These are phyloP conservation scores for Leptoteleia sp. DNA, from an alignment of 1,140 invertebrate genomes.

Conservation along the genomic window DNA sequence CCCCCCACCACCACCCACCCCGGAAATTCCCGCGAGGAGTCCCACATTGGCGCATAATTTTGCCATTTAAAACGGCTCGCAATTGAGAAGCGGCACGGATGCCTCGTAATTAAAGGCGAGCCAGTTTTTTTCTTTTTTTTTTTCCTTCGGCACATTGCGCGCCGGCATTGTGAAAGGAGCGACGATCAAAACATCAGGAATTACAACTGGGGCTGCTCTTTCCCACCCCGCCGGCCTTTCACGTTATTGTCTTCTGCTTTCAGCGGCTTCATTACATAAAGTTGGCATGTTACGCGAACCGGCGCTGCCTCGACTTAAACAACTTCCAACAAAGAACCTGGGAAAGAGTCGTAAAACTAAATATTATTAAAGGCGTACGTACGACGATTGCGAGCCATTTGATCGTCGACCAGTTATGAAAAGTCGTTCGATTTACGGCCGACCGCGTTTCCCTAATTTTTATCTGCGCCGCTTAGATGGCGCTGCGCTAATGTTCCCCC, in stretches of 20 bases:
- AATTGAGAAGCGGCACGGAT: constrained; percentile 23
- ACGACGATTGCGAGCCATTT: constrained; percentile 13
- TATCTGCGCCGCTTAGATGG: constrained; percentile 1
- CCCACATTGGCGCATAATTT: constrained; percentile 36
- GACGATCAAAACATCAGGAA: constrained; percentile 50
- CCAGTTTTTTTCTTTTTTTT: constrained; percentile 43
- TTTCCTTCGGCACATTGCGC: no score
- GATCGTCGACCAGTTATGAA: constrained; percentile 1
- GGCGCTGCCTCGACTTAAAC: constrained; percentile 42
- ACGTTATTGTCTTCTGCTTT: constrained; percentile 58
- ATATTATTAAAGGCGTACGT: constrained; percentile 19
- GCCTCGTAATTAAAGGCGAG: constrained; percentile 50
- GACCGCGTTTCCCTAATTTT: constrained; percentile 9
- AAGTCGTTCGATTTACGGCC: constrained; percentile 13
- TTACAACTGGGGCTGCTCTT: constrained; percentile 30
- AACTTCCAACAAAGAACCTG: constrained; percentile 45
- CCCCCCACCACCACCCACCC: no score
- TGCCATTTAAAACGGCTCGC: constrained; percentile 16
- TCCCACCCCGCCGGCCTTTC: constrained; percentile 23
- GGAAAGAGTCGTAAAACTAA: constrained; percentile 23
- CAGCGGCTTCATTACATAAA: constrained; percentile 60
- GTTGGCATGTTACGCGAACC: constrained; percentile 37
- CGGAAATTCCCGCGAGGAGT: no score
- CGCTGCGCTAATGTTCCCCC: constrained; percentile 4
- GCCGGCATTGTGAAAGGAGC: constrained; percentile 32